phyloP scores from a whole-genome alignment of 1,140 invertebrate genomes.

The Heliconius nattereri region DNA sequence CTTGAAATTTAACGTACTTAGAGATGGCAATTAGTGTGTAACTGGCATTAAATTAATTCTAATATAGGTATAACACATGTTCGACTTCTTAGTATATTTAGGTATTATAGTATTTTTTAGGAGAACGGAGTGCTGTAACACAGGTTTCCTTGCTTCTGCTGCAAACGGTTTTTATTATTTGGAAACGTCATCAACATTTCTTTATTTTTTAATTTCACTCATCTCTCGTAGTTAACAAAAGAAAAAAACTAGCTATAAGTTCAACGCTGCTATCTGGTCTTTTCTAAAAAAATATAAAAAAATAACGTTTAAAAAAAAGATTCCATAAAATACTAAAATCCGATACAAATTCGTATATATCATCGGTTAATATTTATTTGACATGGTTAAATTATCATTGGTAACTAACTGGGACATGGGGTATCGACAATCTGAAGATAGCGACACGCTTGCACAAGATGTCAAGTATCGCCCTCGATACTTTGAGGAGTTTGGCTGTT shows the following conservation, averaged over 20 bases:
- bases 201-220: too few species aligned
- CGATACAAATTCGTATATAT: slow-evolving; percentile 8
- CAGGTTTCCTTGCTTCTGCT: too few species aligned
- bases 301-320: background rate
- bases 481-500: slow-evolving; percentile 32
- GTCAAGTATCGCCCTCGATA: slow-evolving; percentile 37
- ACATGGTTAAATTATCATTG: slow-evolving; percentile 46
- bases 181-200: too few species aligned
- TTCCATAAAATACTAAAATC: too few species aligned
- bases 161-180: too few species aligned
- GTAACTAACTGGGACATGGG: slow-evolving; percentile 39
- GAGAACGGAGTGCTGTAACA: too few species aligned
- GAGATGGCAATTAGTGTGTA: background rate
- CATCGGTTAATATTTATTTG: slow-evolving; percentile 44
- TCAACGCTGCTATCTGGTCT: background rate
- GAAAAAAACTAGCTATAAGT: background rate
- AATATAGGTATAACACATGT: background rate
- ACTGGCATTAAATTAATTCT: background rate
- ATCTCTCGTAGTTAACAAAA: too few species aligned
- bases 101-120: too few species aligned
- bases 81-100: background rate
- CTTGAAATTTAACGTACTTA: background rate
- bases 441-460: slow-evolving; percentile 37
- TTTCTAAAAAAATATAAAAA: background rate
- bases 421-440: slow-evolving; percentile 45